phyloP scores from a whole-genome alignment of 2,888 invertebrate species.

The Clostera curtula region DNA sequence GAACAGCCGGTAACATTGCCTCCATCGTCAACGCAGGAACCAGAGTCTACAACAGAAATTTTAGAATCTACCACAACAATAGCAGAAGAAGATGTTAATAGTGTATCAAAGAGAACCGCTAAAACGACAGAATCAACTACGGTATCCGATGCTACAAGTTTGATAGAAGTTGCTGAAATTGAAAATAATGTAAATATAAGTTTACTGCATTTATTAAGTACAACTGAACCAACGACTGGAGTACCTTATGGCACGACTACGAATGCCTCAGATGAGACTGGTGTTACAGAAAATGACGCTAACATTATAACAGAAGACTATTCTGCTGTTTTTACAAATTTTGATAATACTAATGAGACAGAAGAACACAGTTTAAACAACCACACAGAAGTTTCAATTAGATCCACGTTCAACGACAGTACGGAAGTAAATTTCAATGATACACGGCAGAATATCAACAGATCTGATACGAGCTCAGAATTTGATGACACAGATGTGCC shows the following conservation, averaged over 20 bases:
- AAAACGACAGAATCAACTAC: slow-evolving; percentile 10
- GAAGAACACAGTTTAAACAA: too few species aligned
- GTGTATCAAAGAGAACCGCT: slow-evolving; percentile 14
- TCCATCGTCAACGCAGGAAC: slow-evolving; percentile 28
- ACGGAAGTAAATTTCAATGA: too few species aligned
- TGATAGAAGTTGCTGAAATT: too few species aligned
- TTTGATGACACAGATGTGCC: slow-evolving; percentile 38
- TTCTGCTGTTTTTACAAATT: too few species aligned
- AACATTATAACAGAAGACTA: too few species aligned
- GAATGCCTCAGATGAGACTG: neutral
- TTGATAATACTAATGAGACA: too few species aligned
- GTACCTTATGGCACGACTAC: neutral
- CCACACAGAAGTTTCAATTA: neutral
- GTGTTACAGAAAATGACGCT: neutral
- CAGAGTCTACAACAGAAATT: slow-evolving; percentile 20
- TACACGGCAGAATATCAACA: slow-evolving; percentile 13
- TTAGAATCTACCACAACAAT: slow-evolving; percentile 17
- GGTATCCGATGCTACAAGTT: slow-evolving; percentile 4
- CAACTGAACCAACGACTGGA: neutral
- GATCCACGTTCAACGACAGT: neutral
- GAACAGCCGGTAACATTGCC: slow-evolving; percentile 46
- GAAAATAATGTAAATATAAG: too few species aligned
- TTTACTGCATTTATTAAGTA: neutral
- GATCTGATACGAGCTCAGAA: slow-evolving; percentile 23
- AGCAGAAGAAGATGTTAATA: slow-evolving; percentile 2